phyloP scores from a whole-genome alignment of 2,888 invertebrate species.

The Ophion obscuratus region DNA sequence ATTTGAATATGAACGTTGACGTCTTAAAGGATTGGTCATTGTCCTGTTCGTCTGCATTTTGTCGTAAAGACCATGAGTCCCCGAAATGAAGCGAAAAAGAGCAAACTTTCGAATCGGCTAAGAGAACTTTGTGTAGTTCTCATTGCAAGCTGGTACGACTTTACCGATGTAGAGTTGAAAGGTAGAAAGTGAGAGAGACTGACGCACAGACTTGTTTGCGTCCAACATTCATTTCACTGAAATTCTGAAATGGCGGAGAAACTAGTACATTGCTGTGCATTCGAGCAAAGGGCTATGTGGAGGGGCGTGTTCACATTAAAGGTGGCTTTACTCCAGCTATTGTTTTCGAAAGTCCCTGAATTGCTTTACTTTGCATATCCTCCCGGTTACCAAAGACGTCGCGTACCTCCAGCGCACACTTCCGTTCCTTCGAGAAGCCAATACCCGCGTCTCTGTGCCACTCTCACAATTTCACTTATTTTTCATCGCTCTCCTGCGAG shows the following conservation, averaged over 20 bases:
- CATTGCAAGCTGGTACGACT: not conserved
- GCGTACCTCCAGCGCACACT: constrained; percentile 44
- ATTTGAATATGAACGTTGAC: too few species aligned
- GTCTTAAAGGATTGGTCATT: too few species aligned
- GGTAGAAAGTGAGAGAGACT: constrained; percentile 12
- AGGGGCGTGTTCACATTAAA: constrained; percentile 64
- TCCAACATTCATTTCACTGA: constrained; percentile 43
- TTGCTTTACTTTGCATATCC: constrained; percentile 73
- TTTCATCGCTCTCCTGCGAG: not conserved
- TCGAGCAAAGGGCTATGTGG: constrained; percentile 41
- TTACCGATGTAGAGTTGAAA: not conserved
- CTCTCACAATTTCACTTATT: constrained; percentile 22
- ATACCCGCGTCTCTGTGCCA: constrained; percentile 23
- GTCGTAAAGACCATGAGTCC: too few species aligned
- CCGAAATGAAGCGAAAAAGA: not conserved
- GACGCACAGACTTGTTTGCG: constrained; percentile 25
- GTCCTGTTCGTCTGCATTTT: too few species aligned
- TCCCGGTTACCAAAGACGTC: constrained; percentile 44
- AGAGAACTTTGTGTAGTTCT: not conserved
- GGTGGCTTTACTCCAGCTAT: constrained; percentile 69
- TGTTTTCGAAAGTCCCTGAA: constrained; percentile 69
- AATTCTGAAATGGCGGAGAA: constrained; percentile 49
- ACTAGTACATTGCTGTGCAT: constrained; percentile 26
- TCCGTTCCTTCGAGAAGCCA: constrained; percentile 50
- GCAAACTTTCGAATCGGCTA: not conserved